Evolutionary conservation across 2,888 invertebrate genomes (phyloP), one percentile per base, ranked within the genome.

Genomic region (Cosmopolites sordidus): DNA sequence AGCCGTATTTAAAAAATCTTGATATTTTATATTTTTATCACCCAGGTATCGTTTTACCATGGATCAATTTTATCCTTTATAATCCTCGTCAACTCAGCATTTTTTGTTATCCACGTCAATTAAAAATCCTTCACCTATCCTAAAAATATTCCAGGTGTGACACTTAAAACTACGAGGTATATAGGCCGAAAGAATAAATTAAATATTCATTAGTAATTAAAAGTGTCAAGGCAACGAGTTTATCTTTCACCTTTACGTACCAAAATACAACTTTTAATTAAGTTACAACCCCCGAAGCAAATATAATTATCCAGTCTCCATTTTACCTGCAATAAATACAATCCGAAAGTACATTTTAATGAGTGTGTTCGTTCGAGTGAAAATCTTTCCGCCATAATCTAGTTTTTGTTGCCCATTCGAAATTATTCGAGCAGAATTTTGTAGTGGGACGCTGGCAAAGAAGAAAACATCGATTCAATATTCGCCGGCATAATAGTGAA

Each of bases 321-420:
- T 37, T 37, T 37, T 37, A 37, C n/a, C 37, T 37, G 37, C 37
- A 37, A 37, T 37, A 37, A 37, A n/a, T 8, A 37, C 37, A 37
- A n/a, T 37, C n/a, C 14, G 6, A n/a, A 3, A n/a, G 37, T n/a
- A 37, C 37, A 37, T 46, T 46, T 46, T 46, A 46, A 46, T 38
- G 45, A 46, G 45, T n/a, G 22, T 18, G 16, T 37, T 38, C 38
- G 30, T 37, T 33, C 17, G 14, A 33, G 17, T 46, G 38, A 12
- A 38, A 46, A 46, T 38, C 14, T 18, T 38, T 46, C 37, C 18
- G 38, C 11, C 14, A 37, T n/a, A 46, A 38, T 37, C 37, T 37
- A 16, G 16, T 12, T 38, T 17, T 16, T 16, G 37, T 30, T 37
- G 17, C 37, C 9, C 17, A 46, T 46, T 46, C 33, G 37, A 14